phyloP scores from a whole-genome alignment of 2,113 vertebrate species.

The Archilochus colubris region DNA sequence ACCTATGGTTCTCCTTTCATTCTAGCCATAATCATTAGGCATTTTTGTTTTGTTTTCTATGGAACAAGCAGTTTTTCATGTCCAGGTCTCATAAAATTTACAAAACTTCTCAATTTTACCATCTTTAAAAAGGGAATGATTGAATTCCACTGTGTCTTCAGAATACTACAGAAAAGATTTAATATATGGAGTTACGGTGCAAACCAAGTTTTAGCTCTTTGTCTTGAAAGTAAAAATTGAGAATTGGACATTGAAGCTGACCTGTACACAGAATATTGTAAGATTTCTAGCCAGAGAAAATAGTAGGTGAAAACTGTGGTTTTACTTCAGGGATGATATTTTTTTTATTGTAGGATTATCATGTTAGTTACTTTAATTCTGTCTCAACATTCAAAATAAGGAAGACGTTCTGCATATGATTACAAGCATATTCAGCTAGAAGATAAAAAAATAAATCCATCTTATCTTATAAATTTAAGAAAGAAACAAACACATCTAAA shows the following conservation, averaged over 20 bases:
- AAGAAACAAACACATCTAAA: not conserved
- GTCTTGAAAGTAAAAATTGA: not conserved
- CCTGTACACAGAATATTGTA: not conserved
- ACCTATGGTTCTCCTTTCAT: not conserved
- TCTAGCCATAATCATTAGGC: not conserved
- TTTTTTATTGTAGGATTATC: not conserved
- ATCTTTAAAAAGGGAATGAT: not conserved
- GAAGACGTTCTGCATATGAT: not conserved
- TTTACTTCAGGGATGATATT: not conserved
- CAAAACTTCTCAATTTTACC: not conserved
- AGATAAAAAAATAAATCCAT: not conserved
- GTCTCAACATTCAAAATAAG: not conserved
- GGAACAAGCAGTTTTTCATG: not conserved
- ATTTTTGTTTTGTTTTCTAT: not conserved
- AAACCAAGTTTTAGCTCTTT: not conserved
- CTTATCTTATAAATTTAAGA: not conserved
- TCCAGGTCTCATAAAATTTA: not conserved
- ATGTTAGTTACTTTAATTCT: not conserved
- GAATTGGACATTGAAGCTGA: not conserved
- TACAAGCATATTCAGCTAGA: not conserved
- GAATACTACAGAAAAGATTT: not conserved
- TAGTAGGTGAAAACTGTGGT: not conserved
- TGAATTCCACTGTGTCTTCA: not conserved
- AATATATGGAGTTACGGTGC: not conserved
- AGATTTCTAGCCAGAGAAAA: not conserved